Evolutionary conservation across 2,113 vertebrate genomes (phyloP), one percentile per base, ranked within the genome.

Genomic region (Entelurus aequoreus): DNA sequence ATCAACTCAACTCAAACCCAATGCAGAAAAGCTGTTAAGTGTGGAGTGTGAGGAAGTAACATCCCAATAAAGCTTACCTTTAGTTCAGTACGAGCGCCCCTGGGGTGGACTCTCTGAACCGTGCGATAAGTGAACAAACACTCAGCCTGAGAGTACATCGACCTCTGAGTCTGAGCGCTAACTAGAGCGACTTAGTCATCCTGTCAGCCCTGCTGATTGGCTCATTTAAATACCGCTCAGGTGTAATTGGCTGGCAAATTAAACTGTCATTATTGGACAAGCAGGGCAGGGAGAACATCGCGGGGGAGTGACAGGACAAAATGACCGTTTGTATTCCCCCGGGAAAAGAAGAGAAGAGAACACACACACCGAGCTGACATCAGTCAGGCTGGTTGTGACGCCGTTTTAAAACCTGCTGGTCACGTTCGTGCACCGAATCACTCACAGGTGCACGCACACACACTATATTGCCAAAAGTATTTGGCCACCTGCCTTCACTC

Each of bases 171-270:
- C 65, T 52, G 49, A 80, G 69, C 53, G 78, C 81, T 85, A 85
- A 84, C 76, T 76, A 74, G 79, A 82, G 81, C 69, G 65, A 76
- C 73, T 19, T 59, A 74, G 80, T 87, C 80, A 74, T 78, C 53
- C 76, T 88, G 85, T 88, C 87, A 87, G 58, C 68, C 36, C 64
- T 84, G 76, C 85, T 87, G 90, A 90, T 84, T 82, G 88, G 67
- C 84, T 89, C 86, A 91, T 93, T 93, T 96, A 94, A 94, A 91
- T 94, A 94, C 90, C 88, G 90, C 87, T 88, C 84, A 89, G 89
- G 81, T 91, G 88, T 92, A 91, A 94, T 94, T 92, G 92, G 88
- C 88, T 86, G 65, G 88, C 76, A 93, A 93, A 94, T 94, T 92
- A 93, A 93, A 91, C 89, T 91, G 90, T 90, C 90, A 91, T 92